Evolutionary conservation across 2,797 vertebrate genomes (phyloP).

Genomic region (Clarias fuscus): DNA sequence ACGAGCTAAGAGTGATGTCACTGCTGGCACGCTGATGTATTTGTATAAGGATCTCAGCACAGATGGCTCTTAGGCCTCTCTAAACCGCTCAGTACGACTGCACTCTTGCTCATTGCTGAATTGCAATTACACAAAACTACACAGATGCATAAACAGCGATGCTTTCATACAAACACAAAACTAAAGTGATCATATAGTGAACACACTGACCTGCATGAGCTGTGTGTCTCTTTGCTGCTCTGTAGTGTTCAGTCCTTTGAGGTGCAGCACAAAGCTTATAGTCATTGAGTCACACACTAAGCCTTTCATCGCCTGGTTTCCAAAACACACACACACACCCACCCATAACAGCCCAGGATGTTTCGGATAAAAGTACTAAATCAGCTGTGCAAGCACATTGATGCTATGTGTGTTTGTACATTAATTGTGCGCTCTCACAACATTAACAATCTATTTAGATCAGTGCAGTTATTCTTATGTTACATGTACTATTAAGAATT

Average conservation of each 20-base stretch:
- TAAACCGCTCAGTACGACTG: neutral
- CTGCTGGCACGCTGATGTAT: too few relatives aligned
- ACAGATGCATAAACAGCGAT: too few relatives aligned
- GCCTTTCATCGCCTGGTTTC: conserved; percentile 24
- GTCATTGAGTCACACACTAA: conserved; percentile 35
- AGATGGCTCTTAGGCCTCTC: too few relatives aligned
- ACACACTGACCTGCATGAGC: conserved; percentile 33
- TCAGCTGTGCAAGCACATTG: neutral
- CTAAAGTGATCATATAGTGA: neutral
- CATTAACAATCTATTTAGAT: neutral
- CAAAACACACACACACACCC: conserved; percentile 9
- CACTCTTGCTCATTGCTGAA: neutral
- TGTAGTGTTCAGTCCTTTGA: neutral
- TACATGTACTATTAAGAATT: neutral
- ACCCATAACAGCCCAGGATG: neutral
- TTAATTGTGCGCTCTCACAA: too few relatives aligned
- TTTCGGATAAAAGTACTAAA: neutral
- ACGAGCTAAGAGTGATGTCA: too few relatives aligned
- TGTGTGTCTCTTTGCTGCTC: neutral
- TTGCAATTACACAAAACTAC: neutral
- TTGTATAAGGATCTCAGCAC: too few relatives aligned
- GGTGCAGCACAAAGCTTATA: conserved; percentile 1
- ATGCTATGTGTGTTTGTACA: neutral
- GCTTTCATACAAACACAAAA: neutral
- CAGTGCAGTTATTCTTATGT: neutral